Conservation (phyloP, 2,797 vertebrate genomes). For the Leptatherina wallacei region DNA sequence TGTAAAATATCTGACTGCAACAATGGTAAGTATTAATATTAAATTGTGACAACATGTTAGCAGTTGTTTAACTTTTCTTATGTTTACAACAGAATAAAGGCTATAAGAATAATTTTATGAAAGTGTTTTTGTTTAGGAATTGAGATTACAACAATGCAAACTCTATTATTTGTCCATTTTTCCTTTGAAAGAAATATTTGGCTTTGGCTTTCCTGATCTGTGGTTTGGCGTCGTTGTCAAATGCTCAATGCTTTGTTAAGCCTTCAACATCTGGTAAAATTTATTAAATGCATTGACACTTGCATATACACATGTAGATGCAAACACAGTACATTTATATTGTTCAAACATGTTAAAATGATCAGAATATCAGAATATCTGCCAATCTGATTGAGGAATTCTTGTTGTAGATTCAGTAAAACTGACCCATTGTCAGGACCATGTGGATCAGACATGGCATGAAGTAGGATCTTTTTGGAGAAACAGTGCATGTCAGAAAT, state of each 20-base stretch:
- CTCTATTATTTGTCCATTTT: constrained; percentile 15
- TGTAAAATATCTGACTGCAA: constrained; percentile 1
- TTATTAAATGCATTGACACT: background rate
- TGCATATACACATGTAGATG: background rate
- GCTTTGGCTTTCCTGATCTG: constrained; percentile 61
- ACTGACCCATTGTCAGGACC: constrained; percentile 57
- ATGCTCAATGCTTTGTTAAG: background rate
- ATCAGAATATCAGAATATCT: background rate
- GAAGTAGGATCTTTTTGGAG: constrained; percentile 60
- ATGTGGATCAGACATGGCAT: constrained; percentile 47
- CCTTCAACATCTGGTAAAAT: accelerated
- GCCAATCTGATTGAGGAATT: background rate
- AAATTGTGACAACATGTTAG: background rate
- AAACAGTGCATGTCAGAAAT: constrained; percentile 60
- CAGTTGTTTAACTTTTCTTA: background rate
- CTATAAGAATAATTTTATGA: background rate
- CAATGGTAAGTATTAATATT: constrained; percentile 64
- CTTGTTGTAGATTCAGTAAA: constrained; percentile 24
- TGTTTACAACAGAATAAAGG: background rate
- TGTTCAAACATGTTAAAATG: background rate
- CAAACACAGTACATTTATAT: background rate
- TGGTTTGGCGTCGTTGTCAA: constrained; percentile 42
- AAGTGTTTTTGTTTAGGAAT: background rate
- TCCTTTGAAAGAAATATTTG: constrained; percentile 54
- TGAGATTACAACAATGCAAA: background rate